Conservation (phyloP, 2,113 vertebrate genomes). For the Tragelaphus buxtoni region DNA sequence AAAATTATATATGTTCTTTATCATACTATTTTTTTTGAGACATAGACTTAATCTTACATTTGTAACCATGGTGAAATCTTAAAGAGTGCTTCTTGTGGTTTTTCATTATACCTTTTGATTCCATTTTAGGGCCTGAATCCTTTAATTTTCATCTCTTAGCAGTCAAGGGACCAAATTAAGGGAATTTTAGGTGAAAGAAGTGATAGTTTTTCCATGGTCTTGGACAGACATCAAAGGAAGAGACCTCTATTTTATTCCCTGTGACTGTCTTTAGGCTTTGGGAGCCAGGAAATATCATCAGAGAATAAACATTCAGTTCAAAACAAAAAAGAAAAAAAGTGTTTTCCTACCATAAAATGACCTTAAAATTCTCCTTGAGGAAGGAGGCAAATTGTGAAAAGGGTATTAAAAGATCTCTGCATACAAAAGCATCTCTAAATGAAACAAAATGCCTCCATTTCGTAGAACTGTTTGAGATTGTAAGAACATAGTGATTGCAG, state of each 20-base stretch:
- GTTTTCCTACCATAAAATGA: neutral
- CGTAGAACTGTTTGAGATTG: neutral
- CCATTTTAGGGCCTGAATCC: neutral
- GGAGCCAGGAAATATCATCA: neutral
- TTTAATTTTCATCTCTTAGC: conserved; percentile 34
- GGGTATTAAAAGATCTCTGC: neutral
- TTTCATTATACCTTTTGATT: neutral
- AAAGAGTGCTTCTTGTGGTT: neutral
- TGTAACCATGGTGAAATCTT: neutral
- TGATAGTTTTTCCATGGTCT: neutral
- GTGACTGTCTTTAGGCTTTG: conserved; percentile 22
- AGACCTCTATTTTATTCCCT: neutral
- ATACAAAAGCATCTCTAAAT: neutral
- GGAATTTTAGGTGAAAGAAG: conserved; percentile 11
- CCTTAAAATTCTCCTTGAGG: neutral
- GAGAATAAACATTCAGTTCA: conserved; percentile 8
- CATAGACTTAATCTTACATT: neutral
- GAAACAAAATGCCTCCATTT: neutral
- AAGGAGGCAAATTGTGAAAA: neutral
- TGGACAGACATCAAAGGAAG: conserved; percentile 31
- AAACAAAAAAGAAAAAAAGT: neutral
- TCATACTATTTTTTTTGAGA: neutral
- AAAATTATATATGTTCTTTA: neutral
- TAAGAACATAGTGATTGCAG: neutral
- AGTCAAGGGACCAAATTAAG: neutral